A percentile compares a stretch with the other conserved stretches of the same genome.
Conservation (phyloP, 2,888 invertebrate genomes). For the Andrena trimmerana region DNA sequence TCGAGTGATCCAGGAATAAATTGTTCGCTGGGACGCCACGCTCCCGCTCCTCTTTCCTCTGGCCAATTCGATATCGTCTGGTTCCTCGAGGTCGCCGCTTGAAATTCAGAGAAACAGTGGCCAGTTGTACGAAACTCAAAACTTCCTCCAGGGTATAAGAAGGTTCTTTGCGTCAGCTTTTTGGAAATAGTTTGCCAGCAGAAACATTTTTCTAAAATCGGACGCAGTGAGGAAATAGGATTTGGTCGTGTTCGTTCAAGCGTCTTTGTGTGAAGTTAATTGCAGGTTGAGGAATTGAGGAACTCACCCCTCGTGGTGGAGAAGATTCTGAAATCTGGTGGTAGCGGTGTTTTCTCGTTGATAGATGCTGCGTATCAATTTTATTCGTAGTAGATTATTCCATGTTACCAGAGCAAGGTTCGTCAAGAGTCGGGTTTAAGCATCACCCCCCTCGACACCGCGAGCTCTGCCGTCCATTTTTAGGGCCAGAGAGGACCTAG, state of each 20-base stretch:
- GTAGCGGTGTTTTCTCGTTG: not conserved
- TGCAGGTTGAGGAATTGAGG: no score
- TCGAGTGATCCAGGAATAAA: conserved; percentile 11
- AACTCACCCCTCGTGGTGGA: no score
- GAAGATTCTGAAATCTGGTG: no score
- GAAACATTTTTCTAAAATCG: not conserved
- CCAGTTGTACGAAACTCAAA: no score
- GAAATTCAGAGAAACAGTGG: not conserved
- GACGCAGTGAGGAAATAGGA: not conserved
- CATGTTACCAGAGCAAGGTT: not conserved
- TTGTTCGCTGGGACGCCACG: conserved; percentile 7
- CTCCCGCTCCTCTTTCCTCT: not conserved
- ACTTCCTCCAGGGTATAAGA: not conserved
- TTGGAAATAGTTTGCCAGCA: not conserved
- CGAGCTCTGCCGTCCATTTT: not conserved
- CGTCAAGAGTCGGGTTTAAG: no score
- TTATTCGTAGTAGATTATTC: conserved; percentile 9
- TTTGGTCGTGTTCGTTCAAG: not conserved
- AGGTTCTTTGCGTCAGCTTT: not conserved
- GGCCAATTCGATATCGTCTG: not conserved
- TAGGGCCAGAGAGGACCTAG: not conserved
- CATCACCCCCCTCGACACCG: not conserved
- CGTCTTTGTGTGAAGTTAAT: no score
- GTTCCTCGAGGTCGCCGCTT: not conserved
- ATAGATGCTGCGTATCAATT: conserved; percentile 1